Evolutionary conservation across 2,113 vertebrate genomes (phyloP).

Genomic region (Notarius quadriscutis): DNA sequence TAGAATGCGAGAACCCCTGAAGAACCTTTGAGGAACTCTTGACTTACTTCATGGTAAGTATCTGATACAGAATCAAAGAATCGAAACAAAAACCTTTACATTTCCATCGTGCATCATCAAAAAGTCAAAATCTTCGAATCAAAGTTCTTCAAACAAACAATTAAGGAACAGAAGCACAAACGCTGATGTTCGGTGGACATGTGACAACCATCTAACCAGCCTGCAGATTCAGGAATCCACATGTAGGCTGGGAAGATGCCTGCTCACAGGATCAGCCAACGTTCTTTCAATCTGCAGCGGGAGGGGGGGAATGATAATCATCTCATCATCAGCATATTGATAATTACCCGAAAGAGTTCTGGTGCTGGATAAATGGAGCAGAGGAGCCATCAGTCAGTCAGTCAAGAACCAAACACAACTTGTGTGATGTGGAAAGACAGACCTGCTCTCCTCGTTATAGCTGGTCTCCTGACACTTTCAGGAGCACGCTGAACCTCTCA

Average conservation of each 20-base stretch:
- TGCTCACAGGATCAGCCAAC: constrained; percentile 82
- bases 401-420: not conserved
- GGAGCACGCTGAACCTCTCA: not conserved
- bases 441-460: not conserved
- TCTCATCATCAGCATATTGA: not conserved
- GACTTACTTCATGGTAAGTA: not conserved
- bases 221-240: constrained; percentile 95
- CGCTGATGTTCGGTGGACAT: constrained; percentile 74
- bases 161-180: not conserved
- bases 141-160: not conserved
- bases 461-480: not conserved
- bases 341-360: not conserved
- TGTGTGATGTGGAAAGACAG: constrained; percentile 31
- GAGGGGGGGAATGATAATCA: not conserved
- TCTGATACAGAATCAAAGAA: not conserved
- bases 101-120: not conserved
- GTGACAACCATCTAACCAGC: constrained; percentile 99
- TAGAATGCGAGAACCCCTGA: not conserved
- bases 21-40: not conserved
- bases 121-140: not conserved
- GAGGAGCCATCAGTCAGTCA: constrained; percentile 26
- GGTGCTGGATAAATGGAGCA: constrained; percentile 12
- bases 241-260: constrained; percentile 96
- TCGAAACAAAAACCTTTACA: too few relatives aligned
- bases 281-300: not conserved